These are phyloP conservation scores for Dysmachus trigonus DNA, from an alignment of 2,888 invertebrate genomes.

Conservation along the genomic window DNA sequence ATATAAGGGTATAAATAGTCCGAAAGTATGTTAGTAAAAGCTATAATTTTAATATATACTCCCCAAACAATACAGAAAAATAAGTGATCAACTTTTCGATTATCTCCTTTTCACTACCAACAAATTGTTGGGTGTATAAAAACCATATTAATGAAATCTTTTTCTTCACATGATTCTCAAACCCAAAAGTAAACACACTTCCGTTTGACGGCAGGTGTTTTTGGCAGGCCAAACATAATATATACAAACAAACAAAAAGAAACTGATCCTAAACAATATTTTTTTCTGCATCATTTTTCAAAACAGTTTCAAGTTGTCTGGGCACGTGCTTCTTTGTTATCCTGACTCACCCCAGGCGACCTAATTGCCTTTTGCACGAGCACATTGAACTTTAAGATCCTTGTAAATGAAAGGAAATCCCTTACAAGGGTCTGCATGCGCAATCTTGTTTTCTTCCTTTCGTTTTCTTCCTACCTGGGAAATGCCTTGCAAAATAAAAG, in stretches of 20 bases:
- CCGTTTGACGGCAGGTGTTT: not conserved
- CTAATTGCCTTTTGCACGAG: not conserved
- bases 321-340: not conserved
- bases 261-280: not conserved
- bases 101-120: no score
- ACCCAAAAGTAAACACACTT: not conserved
- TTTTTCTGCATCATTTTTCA: not conserved
- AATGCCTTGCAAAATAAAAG: not conserved
- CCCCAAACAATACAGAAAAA: no score
- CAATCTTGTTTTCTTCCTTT: not conserved
- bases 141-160: not conserved
- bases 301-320: not conserved
- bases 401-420: not conserved
- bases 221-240: not conserved
- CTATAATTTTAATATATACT: no score
- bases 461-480: constrained; percentile 7
- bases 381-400: not conserved
- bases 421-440: not conserved
- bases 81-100: no score
- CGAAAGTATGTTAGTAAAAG: no score
- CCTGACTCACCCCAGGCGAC: not conserved
- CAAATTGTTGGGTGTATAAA: not conserved
- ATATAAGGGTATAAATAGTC: no score
- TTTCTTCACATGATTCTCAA: not conserved
- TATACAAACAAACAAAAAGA: not conserved